phyloP scores from a whole-genome alignment of 2,888 invertebrate species.

The Metallyticus violacea region DNA sequence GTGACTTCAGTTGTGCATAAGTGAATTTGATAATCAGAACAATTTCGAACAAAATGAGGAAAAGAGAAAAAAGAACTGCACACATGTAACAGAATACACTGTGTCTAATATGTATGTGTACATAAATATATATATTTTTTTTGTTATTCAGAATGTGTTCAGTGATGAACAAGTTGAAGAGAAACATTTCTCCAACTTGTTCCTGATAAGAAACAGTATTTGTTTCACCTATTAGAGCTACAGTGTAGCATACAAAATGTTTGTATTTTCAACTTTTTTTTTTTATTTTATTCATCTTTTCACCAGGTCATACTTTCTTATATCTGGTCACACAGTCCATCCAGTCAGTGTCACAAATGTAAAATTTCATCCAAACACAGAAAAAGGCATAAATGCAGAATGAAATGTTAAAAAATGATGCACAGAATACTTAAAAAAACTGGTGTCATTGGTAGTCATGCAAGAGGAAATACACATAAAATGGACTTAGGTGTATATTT shows the following conservation, averaged over 20 bases:
- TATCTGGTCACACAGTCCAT: background rate
- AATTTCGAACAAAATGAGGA: background rate
- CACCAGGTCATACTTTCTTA: background rate
- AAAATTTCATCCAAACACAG: background rate
- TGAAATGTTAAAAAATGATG: background rate
- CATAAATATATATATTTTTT: background rate
- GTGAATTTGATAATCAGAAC: background rate
- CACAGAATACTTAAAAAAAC: background rate
- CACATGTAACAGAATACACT: background rate
- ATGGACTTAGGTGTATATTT: background rate
- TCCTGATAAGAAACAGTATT: background rate
- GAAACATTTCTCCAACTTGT: background rate
- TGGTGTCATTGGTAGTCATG: background rate
- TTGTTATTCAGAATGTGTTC: conserved; percentile 5
- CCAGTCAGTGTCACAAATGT: background rate
- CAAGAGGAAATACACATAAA: background rate
- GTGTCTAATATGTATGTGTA: background rate
- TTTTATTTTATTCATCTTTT: background rate
- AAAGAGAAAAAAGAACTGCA: background rate
- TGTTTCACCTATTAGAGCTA: background rate
- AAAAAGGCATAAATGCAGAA: background rate
- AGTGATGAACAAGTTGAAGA: conserved; percentile 4
- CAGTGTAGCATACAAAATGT: background rate
- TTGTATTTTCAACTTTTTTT: background rate
- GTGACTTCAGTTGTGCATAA: background rate